phyloP scores from a whole-genome alignment of 2,888 invertebrate species.

The Baccha elongata region DNA sequence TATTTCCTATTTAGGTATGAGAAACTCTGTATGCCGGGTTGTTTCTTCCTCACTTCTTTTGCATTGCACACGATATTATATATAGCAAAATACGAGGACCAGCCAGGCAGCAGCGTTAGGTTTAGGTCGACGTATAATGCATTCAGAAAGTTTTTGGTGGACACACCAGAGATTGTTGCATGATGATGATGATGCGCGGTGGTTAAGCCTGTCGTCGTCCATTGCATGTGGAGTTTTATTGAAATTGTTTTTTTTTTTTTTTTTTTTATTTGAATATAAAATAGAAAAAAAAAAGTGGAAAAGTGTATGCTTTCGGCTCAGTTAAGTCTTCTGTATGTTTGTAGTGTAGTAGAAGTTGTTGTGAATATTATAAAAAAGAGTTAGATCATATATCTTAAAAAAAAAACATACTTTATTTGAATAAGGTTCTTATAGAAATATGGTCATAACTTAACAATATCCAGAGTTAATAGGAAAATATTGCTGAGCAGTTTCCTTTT shows the following conservation, averaged over 20 bases:
- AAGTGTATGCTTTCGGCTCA: background rate
- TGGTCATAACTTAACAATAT: background rate
- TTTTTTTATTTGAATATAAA: slow-evolving; percentile 36
- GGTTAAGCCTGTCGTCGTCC: slow-evolving; percentile 21
- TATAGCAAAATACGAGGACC: background rate
- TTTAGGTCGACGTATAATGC: slow-evolving; percentile 4
- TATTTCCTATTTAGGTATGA: slow-evolving; percentile 70
- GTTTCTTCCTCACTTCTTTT: slow-evolving; percentile 27
- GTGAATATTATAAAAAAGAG: background rate
- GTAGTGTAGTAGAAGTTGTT: background rate
- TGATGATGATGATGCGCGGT: slow-evolving; percentile 7
- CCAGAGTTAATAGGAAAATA: slow-evolving; percentile 32
- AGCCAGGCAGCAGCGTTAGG: background rate
- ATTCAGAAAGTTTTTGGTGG: slow-evolving; percentile 8
- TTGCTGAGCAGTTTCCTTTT: slow-evolving; percentile 3
- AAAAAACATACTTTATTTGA: slow-evolving; percentile 26
- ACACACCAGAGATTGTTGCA: slow-evolving; percentile 34
- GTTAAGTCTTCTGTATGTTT: background rate
- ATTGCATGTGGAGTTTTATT: slow-evolving; percentile 23
- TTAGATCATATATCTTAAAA: slow-evolving; percentile 38
- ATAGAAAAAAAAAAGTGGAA: background rate
- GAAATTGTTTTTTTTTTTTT: slow-evolving; percentile 43
- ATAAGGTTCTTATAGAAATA: slow-evolving; percentile 3
- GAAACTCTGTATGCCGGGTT: background rate
- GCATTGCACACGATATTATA: slow-evolving; percentile 18